Evolutionary conservation across 2,888 invertebrate genomes (phyloP), one percentile per base, ranked within the genome.

Genomic region (Pachycephus smyrnensis): DNA sequence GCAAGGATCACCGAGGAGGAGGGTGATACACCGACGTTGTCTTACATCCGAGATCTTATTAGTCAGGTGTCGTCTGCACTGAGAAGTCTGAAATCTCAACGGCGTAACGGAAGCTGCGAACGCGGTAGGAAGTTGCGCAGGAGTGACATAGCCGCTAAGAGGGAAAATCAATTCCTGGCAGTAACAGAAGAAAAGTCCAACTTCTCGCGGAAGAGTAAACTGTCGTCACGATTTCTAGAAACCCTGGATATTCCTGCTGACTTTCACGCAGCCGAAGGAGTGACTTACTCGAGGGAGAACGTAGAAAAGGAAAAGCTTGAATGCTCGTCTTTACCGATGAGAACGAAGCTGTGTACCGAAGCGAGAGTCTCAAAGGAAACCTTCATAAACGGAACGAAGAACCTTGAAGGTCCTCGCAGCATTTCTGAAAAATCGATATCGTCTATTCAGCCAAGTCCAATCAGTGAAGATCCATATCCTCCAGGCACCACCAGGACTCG

Each of bases 11-110:
- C 83, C 4, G 83, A 85, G 73, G 80, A 77, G 11, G 82, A 85
- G 11, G 82, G 83, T 31, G 83, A 85, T 0, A 86, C 82, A 0
- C 80, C 80, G 3, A 84, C 80, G 73, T 73, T 87, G 6, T 79
- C 79, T 15, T 90, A 90, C 79, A 81, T 89, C 12, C 83, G 82
- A 4, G 82, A 85, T 68, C 81, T 90, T n/a, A 85, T 88, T 73
- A 82, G 84, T 31, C 84, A 85, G 31, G 78, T 87, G 73, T 77
- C 79, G 4, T 35, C 31, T 3, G 73, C 81, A 15, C 76, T 86
- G 69, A 81, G 75, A 55, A 73, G 37, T 37, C 69, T 4, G 15
- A 11, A 11, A 9, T 30, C 30, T 33, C 23, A 55, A 23, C 23
- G 55, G 23, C 23, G 55, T 23, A 55, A 9, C 55, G 55, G 55